Percentiles rank a stretch among this genome's conserved stretches.
phyloP scores from a whole-genome alignment of 2,888 invertebrate genomes.

The Sinotaia quadrata region DNA sequence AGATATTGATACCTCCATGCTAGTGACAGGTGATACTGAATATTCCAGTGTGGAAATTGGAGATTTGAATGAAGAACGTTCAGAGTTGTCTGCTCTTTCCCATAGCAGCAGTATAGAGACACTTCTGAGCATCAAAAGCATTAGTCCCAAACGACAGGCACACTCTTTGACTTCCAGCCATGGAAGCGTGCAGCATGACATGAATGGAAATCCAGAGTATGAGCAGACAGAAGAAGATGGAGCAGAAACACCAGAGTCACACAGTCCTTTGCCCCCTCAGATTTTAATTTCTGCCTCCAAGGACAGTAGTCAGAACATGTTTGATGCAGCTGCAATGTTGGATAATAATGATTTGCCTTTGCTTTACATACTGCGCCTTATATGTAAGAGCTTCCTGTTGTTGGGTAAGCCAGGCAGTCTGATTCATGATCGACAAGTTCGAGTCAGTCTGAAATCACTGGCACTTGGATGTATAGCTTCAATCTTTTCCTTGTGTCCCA shows the following conservation, averaged over 20 bases:
- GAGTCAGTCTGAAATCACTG: constrained; percentile 92
- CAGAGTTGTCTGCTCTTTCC: constrained; percentile 59
- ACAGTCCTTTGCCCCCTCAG: constrained; percentile 8
- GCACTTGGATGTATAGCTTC: constrained; percentile 87
- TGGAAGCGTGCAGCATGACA: constrained; percentile 42
- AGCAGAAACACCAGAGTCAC: constrained; percentile 16
- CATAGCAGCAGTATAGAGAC: constrained; percentile 67
- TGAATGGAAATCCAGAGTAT: constrained; percentile 59
- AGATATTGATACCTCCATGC: too few relatives aligned
- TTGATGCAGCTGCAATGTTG: constrained; percentile 76
- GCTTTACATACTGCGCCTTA: constrained; percentile 81
- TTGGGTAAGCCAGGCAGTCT: constrained; percentile 75
- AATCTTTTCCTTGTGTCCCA: constrained; percentile 83
- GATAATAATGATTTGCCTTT: constrained; percentile 79
- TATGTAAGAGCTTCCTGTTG: constrained; percentile 83
- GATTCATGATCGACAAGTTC: constrained; percentile 82
- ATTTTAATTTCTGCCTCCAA: constrained; percentile 19
- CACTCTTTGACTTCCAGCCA: constrained; percentile 30
- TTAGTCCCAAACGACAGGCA: constrained; percentile 55
- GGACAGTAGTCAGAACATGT: constrained; percentile 15
- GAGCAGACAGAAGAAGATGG: constrained; percentile 16
- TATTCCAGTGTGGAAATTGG: constrained; percentile 70
- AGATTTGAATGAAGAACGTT: constrained; percentile 62
- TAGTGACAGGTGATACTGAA: constrained; percentile 56
- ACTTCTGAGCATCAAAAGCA: constrained; percentile 60